Evolutionary conservation across 2,888 invertebrate genomes (phyloP), one percentile per base, ranked within the genome.

Genomic region (Busseola fusca): DNA sequence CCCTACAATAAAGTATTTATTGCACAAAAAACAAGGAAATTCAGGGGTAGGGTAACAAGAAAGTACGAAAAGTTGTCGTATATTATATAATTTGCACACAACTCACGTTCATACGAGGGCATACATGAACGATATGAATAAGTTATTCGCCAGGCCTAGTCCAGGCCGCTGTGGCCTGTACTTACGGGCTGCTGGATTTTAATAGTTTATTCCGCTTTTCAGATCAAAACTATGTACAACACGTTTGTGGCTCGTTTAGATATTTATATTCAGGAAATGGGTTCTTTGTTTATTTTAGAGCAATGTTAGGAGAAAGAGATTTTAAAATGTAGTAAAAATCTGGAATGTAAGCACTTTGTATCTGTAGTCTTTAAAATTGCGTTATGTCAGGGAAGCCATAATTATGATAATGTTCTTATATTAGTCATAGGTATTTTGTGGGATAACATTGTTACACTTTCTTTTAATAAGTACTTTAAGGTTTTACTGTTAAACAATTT

Each of bases 91-190:
- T 90, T 87, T 82, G 88, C 82, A 90, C 83, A 86, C 90, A 84
- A 84, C 86, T 87, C 92, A 91, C 90, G 90, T 89, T 80, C 84
- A 78, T 82, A 78, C 80, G 79, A 86, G 42, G 86, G 65, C 78
- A 78, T 64, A 78, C 84, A 87, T 85, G 88, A 88, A 89, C 88
- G 89, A 82, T 87, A 88, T 92, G 91, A 92, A 92, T 92, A 91
- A 91, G 88, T 91, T 90, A 92, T 90, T 84, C 82, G 79, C 86
- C 85, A 86, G 80, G 84, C 87, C 87, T 90, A 88, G 88, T 78
- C 81, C 76, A 81, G 76, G 74, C 83, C 80, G 75, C 74, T 72
- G 81, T 73, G 82, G 78, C 76, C 78, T 84, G 78, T 78, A 80
- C 80, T 72, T 76, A 74, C 80, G 75, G 70, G 80, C 63, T 84